phyloP scores from a whole-genome alignment of 2,113 vertebrate genomes.

The Patagioenas fasciata region DNA sequence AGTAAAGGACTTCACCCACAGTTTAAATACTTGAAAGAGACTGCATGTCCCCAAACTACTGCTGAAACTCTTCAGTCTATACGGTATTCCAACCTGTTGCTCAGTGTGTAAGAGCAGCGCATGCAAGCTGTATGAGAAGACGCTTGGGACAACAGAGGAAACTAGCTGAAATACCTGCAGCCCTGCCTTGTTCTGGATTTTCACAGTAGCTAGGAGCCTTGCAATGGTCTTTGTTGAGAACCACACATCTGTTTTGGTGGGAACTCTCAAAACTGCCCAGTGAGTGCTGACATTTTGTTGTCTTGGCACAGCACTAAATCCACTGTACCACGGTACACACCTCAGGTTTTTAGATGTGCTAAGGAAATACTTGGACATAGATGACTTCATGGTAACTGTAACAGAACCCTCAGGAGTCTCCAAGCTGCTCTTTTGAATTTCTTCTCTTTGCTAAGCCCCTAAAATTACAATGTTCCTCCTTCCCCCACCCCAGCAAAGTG shows the following conservation, averaged over 20 bases:
- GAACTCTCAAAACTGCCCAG: background rate
- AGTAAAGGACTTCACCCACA: background rate
- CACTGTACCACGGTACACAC: background rate
- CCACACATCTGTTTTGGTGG: background rate
- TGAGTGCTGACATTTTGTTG: accelerated
- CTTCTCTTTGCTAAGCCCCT: background rate
- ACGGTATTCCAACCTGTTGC: background rate
- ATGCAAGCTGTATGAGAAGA: background rate
- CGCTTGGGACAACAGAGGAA: background rate
- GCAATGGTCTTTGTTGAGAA: background rate
- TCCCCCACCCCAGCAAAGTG: background rate
- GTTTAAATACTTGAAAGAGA: background rate
- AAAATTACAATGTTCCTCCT: background rate
- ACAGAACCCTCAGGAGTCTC: background rate
- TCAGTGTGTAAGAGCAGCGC: background rate
- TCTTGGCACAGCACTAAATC: background rate
- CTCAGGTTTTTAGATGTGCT: background rate
- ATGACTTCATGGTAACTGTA: background rate
- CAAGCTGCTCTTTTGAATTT: background rate
- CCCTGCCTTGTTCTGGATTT: background rate
- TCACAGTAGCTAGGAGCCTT: background rate
- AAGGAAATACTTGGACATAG: background rate
- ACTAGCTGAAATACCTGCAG: background rate
- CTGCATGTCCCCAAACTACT: background rate
- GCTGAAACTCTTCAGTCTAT: background rate